phyloP scores from a whole-genome alignment of 2,888 invertebrate genomes.

The Lagria hirta region DNA sequence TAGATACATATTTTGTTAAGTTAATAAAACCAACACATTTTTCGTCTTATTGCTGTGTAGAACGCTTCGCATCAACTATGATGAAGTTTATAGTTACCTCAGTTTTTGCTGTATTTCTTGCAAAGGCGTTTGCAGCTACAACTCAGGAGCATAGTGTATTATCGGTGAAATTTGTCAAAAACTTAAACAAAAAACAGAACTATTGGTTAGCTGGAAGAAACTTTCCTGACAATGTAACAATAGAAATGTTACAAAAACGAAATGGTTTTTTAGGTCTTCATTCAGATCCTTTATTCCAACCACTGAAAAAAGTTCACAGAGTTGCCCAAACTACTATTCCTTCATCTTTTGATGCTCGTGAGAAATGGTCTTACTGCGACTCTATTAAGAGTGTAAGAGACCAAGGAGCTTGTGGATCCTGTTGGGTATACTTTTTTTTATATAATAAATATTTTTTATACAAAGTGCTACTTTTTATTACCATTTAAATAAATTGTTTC shows the following conservation, averaged over 20 bases:
- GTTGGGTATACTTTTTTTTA: constrained; percentile 12
- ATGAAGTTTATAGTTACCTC: too few relatives aligned
- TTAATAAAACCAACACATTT: too few relatives aligned
- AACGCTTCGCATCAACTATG: too few relatives aligned
- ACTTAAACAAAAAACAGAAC: constrained; percentile 8
- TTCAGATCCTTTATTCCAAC: constrained; percentile 1
- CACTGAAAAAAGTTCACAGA: neutral
- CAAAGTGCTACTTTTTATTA: neutral
- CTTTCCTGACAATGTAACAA: constrained; percentile 5
- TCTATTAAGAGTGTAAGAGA: constrained; percentile 10
- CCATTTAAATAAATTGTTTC: neutral
- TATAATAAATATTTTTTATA: too few relatives aligned
- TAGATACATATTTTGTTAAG: too few relatives aligned
- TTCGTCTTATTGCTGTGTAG: too few relatives aligned
- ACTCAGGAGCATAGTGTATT: too few relatives aligned
- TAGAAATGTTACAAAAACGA: neutral
- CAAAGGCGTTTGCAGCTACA: too few relatives aligned
- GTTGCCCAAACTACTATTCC: constrained; percentile 6
- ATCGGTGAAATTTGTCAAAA: constrained; percentile 12
- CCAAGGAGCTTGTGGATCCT: constrained; percentile 14
- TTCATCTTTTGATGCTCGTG: constrained; percentile 11
- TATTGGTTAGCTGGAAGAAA: constrained; percentile 13
- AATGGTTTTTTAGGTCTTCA: constrained; percentile 6
- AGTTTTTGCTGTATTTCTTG: too few relatives aligned
- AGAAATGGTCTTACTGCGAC: constrained; percentile 7